Evolutionary conservation across 1,140 invertebrate genomes (phyloP).

Genomic region (Diabrotica virgifera): DNA sequence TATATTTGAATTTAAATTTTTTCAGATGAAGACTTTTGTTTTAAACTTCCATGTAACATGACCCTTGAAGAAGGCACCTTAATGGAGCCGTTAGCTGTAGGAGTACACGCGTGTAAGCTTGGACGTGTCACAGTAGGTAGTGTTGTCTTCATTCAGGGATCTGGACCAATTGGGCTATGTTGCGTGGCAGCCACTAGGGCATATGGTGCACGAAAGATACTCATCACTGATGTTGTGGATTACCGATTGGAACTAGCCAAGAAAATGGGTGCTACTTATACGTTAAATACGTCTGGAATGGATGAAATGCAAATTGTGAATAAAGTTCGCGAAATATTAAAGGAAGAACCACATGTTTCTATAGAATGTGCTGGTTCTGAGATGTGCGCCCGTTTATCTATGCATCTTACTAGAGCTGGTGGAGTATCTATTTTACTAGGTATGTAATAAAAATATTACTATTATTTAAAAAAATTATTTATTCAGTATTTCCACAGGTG

Average conservation of each 20-base stretch:
- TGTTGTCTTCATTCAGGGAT: slow-evolving; percentile 80
- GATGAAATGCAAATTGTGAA: slow-evolving; percentile 59
- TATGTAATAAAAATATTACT: slow-evolving; percentile 45
- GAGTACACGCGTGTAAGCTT: slow-evolving; percentile 86
- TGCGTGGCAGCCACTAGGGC: slow-evolving; percentile 81
- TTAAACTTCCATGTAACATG: slow-evolving; percentile 85
- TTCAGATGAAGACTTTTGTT: slow-evolving; percentile 90
- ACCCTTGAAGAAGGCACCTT: slow-evolving; percentile 88
- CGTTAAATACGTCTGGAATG: slow-evolving; percentile 57
- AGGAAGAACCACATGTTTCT: slow-evolving; percentile 66
- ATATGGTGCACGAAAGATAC: slow-evolving; percentile 78
- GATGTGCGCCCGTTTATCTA: slow-evolving; percentile 66
- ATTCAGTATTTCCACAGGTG: no score
- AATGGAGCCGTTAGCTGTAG: slow-evolving; percentile 88
- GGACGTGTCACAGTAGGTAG: slow-evolving; percentile 70
- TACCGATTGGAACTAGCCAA: slow-evolving; percentile 75
- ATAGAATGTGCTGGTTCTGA: slow-evolving; percentile 87
- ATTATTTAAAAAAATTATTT: no score
- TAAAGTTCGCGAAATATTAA: slow-evolving; percentile 62
- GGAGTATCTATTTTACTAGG: slow-evolving; percentile 79
- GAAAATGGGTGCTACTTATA: slow-evolving; percentile 74
- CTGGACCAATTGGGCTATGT: slow-evolving; percentile 88
- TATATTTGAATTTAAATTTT: slow-evolving; percentile 40
- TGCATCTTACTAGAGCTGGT: slow-evolving; percentile 75
- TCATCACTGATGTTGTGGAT: slow-evolving; percentile 79